These are phyloP conservation scores for Pollachius pollachius DNA, from an alignment of 2,113 vertebrate genomes.

Conservation along the genomic window DNA sequence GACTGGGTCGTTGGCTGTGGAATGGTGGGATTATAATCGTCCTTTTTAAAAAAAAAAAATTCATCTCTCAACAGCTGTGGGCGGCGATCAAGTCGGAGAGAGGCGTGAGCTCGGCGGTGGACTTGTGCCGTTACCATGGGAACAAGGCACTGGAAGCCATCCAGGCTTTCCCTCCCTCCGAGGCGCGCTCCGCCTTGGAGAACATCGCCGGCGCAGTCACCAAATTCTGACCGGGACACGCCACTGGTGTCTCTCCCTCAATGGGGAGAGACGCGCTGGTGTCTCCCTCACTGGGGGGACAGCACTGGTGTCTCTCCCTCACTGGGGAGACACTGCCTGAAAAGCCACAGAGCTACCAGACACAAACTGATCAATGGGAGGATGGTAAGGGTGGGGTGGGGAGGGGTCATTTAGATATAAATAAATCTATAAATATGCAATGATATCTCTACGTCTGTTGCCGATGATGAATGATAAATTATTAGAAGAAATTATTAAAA, in stretches of 20 bases:
- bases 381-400: neutral
- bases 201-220: conserved; percentile 90
- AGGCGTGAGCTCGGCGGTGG: conserved; percentile 91
- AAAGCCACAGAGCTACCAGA: neutral
- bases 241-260: neutral
- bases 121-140: conserved; percentile 94
- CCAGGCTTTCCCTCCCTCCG: conserved; percentile 88
- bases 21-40: no score
- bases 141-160: conserved; percentile 91
- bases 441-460: conserved; percentile 10
- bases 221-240: conserved; percentile 78
- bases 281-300: no score
- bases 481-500: no score
- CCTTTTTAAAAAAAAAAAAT: neutral
- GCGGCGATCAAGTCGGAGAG: conserved; percentile 86
- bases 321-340: neutral
- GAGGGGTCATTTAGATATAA: no score
- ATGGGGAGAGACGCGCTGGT: neutral
- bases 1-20: no score
- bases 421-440: no score
- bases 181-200: conserved; percentile 93
- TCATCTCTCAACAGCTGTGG: conserved; percentile 81
- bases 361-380: conserved; percentile 11
- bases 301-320: no score
- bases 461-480: conserved; percentile 13